Base-by-base conservation (phyloP, 2,113 vertebrate species). In the Eonycteris spelaea region DNA sequence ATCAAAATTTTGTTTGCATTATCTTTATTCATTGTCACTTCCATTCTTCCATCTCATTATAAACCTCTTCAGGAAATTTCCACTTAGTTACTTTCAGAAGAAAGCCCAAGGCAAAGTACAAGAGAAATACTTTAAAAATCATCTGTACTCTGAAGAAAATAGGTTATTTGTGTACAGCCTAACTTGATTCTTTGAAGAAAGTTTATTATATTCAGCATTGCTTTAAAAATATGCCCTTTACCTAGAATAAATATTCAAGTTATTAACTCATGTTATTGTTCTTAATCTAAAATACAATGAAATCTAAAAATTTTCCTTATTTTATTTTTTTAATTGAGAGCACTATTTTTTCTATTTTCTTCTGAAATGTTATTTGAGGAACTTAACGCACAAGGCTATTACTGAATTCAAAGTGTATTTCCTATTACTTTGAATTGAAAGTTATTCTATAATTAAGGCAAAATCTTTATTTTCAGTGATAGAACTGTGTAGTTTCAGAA, bases 1-100 rank as follows among this genome's bases (percentile, higher is more conserved):
- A 86, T 94, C 89, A 93, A 94, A 75, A 30, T 70, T 95, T 79
- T 94, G 43, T 97, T 96, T 96, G 63, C 51, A 92, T 92, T 94
- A 95, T n/a, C 51, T 96, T 91, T 93, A 82, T 71, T 65, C 55
- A 65, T 2, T 83, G n/a, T 61, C 7, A 1, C 40, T 70, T 96
- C 35, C 19, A 85, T 92, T 96, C 53, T 94, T 95, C 35, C 10
- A 35, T 57, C 35, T 48, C 59, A 74, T 70, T 80, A 55, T 24
- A 95, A 92, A 68, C 11, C n/a, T 67, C 43, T 63, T 95, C 61
- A 70, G 86, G 24, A 87, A 88, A 65, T 43, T 91, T 90, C 6
- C 89, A 22, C 48, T 85, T 73, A 65, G 19, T 65, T 92, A 95
- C 75, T 84, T 91, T 77, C 21, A 83, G 38, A 91, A 92, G 16